Evolutionary conservation across 1,140 invertebrate genomes (phyloP), one percentile per base, ranked within the genome.

Genomic region (Leptestheria dahalacensis): DNA sequence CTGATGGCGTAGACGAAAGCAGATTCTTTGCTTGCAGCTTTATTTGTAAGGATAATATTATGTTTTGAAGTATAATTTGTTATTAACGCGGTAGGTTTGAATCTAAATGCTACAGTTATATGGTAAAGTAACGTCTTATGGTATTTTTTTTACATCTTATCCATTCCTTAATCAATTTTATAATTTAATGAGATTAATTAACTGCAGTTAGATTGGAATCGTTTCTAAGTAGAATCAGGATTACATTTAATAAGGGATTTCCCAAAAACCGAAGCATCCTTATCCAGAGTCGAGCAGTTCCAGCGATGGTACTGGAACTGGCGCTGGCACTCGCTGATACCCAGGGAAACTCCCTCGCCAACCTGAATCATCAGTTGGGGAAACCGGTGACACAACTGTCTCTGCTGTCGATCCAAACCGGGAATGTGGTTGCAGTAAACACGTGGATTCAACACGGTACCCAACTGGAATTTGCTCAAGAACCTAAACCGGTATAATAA

Each of bases 1-100:
- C 86, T 85, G 68, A 95, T 85, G 25, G 91, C 89, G 73, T 94
- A 92, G 1, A 89, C 86, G 72, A 90, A 94, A 11, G 91, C 90
- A 0, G 90, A 89, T 73, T 97, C 91, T 65, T 84, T 78, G 28
- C 87, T 91, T 63, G 86, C 75, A 72, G 46, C 91, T 93, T 74
- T 24, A 74, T 26, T n/a, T 23, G 18, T 12, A 46, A 18, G 26
- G 2, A 48, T 24, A 41, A 61, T 10, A 52, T 25, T 25, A 24
- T 10, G 26, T 3, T 41, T 60, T 3, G 3, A 29, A 9, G 24
- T 50, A 28, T 18, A 12, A 18, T 52, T n/a, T n/a, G n/a, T n/a
- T n/a, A n/a, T n/a, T n/a, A n/a, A n/a, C n/a, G n/a, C n/a, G n/a
- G n/a, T n/a, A n/a, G n/a, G n/a, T n/a, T n/a, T n/a, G n/a, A n/a